These are phyloP conservation scores for Toxotes lorentzi DNA, from an alignment of 2,797 vertebrate genomes.

Conservation along the genomic window DNA sequence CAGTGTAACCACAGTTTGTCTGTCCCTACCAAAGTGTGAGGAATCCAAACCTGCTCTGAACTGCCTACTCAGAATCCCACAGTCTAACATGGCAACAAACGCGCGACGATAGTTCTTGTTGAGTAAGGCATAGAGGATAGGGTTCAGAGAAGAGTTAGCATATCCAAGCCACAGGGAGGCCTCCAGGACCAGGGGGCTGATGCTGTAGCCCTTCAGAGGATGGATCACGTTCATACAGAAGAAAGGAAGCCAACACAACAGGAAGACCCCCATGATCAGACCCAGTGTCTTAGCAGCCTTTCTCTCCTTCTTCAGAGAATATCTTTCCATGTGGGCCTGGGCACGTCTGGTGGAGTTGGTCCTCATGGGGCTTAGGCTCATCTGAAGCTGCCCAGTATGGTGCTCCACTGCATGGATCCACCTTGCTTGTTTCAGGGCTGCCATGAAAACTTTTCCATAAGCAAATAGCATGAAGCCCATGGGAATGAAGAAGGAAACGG, in stretches of 20 bases:
- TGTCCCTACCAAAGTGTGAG: background rate
- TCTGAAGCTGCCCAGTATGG: slow-evolving; percentile 33
- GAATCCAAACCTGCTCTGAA: slow-evolving; percentile 23
- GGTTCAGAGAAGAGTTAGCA: slow-evolving; percentile 43
- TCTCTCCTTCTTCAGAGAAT: slow-evolving; percentile 42
- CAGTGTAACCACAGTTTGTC: slow-evolving; percentile 21
- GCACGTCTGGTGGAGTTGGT: slow-evolving; percentile 14
- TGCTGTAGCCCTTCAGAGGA: slow-evolving; percentile 33
- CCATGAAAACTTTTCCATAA: slow-evolving; percentile 51
- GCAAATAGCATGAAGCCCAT: slow-evolving; percentile 50
- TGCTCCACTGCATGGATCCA: slow-evolving; percentile 53
- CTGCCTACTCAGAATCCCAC: background rate
- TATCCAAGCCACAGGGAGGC: slow-evolving; percentile 37
- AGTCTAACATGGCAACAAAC: slow-evolving; percentile 31
- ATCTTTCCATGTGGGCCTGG: slow-evolving; percentile 1
- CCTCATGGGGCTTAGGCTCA: background rate
- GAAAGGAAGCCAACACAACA: slow-evolving; percentile 52
- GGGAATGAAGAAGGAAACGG: slow-evolving; percentile 45
- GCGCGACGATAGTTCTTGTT: slow-evolving; percentile 24
- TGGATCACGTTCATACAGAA: slow-evolving; percentile 34
- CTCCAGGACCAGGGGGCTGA: slow-evolving; percentile 34
- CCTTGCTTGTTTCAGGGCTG: slow-evolving; percentile 51
- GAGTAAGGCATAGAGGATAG: slow-evolving; percentile 32
- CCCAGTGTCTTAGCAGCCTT: slow-evolving; percentile 57
- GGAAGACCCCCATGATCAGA: slow-evolving; percentile 51